Conservation (phyloP, 2,888 invertebrate species). For the Tubulanus polymorphus region DNA sequence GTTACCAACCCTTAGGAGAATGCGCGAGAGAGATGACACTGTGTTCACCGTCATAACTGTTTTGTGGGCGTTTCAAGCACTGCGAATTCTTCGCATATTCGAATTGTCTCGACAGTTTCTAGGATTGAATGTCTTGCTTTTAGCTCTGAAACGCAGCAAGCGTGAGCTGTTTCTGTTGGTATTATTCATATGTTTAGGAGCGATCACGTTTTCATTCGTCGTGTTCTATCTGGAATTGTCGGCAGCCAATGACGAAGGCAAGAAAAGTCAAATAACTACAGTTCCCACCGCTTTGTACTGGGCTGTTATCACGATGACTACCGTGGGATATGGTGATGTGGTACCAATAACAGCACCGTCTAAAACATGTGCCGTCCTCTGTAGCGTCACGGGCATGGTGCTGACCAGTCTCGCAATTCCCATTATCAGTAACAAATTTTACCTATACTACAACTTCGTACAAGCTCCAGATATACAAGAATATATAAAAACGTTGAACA, state of each 20-base stretch:
- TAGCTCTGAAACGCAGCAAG: not conserved
- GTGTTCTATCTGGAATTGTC: conserved; percentile 48
- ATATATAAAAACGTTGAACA: no score
- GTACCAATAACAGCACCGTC: conserved; percentile 51
- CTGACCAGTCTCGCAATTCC: conserved; percentile 56
- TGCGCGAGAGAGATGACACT: no score
- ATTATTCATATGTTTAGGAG: conserved; percentile 47
- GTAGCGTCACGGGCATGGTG: conserved; percentile 55
- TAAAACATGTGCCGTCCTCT: conserved; percentile 53
- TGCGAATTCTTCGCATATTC: not conserved
- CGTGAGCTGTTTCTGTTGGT: conserved; percentile 34
- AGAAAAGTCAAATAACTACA: conserved; percentile 35
- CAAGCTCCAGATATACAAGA: no score
- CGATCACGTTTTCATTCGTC: conserved; percentile 47
- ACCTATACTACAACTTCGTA: no score
- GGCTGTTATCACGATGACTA: conserved; percentile 51
- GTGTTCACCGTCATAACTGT: no score
- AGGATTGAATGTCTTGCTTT: not conserved
- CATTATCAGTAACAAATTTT: no score
- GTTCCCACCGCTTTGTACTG: conserved; percentile 53
- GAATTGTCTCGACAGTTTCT: not conserved
- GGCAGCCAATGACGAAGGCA: no score
- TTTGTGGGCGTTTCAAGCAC: no score
- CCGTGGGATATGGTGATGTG: conserved; percentile 52
- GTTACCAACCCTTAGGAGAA: no score